phyloP scores from a whole-genome alignment of 1,140 invertebrate genomes.

The Centruroides vittatus region DNA sequence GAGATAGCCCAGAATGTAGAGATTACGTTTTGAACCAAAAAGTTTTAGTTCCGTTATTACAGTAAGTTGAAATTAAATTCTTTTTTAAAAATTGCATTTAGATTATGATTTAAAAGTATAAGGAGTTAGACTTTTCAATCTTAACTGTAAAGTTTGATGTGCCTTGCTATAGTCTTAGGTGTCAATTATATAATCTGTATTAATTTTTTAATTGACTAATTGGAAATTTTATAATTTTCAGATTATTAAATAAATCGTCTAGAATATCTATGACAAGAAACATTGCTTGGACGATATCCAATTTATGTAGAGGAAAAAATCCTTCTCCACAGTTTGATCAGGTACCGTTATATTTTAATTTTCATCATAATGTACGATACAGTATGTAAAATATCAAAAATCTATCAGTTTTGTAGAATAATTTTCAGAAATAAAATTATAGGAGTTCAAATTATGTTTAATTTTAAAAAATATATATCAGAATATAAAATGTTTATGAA shows the following conservation, averaged over 20 bases:
- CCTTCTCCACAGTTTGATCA: conserved; percentile 72
- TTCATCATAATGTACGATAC: too few relatives aligned
- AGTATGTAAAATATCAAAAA: too few relatives aligned
- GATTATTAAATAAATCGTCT: conserved; percentile 32
- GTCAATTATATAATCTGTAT: not conserved
- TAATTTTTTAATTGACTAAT: not conserved
- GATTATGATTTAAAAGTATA: too few relatives aligned
- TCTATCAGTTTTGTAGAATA: too few relatives aligned
- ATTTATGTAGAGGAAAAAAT: conserved; percentile 88
- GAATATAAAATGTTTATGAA: too few relatives aligned
- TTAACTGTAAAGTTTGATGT: too few relatives aligned
- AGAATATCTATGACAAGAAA: conserved; percentile 61
- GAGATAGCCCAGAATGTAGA: conserved; percentile 81
- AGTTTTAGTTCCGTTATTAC: conserved; percentile 68
- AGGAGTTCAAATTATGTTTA: too few relatives aligned
- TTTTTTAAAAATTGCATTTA: too few relatives aligned
- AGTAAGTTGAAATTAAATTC: conserved; percentile 31
- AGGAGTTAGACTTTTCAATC: too few relatives aligned
- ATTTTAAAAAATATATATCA: too few relatives aligned
- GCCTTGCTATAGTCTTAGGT: not conserved
- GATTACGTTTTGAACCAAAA: conserved; percentile 77
- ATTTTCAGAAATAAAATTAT: too few relatives aligned
- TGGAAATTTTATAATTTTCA: conserved; percentile 18
- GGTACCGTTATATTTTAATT: conserved; percentile 29
- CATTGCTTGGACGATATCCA: conserved; percentile 89